phyloP scores from a whole-genome alignment of 1,140 invertebrate species.

The Tetramorium simillimum region DNA sequence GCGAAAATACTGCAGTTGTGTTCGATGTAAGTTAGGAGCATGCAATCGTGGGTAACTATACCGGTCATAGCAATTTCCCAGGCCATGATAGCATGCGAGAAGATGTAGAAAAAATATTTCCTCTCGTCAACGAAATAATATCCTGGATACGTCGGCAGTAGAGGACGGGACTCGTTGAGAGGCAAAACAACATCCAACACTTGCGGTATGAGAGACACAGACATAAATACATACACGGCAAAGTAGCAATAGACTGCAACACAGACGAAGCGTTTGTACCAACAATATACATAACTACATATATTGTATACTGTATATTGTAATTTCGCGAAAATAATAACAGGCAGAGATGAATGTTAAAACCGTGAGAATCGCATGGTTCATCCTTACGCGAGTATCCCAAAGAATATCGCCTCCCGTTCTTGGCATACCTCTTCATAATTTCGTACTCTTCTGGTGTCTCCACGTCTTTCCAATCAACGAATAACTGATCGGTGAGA shows the following conservation, averaged over 20 bases:
- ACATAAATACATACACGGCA: background rate
- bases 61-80: background rate
- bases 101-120: slow-evolving; percentile 40
- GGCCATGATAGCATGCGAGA: background rate
- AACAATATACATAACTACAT: background rate
- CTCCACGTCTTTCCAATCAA: slow-evolving; percentile 35
- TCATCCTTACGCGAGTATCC: slow-evolving; percentile 26
- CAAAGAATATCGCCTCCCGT: slow-evolving; percentile 13
- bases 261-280: background rate
- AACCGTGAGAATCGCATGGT: background rate
- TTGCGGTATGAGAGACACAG: slow-evolving; percentile 11
- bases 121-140: slow-evolving; percentile 49
- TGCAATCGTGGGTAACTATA: slow-evolving; percentile 22
- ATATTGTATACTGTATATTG: too few relatives aligned
- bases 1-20: slow-evolving; percentile 59
- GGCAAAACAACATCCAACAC: slow-evolving; percentile 35
- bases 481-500: slow-evolving; percentile 25
- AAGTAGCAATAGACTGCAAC: slow-evolving; percentile 27
- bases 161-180: slow-evolving; percentile 44
- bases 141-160: background rate
- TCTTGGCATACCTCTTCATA: slow-evolving; percentile 26
- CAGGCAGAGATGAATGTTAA: background rate
- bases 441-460: slow-evolving; percentile 41
- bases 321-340: background rate
- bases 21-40: slow-evolving; percentile 29